Evolutionary conservation across 2,797 vertebrate species (phyloP), one percentile per base, ranked within the genome.

Genomic region (Cryptoprocta ferox): DNA sequence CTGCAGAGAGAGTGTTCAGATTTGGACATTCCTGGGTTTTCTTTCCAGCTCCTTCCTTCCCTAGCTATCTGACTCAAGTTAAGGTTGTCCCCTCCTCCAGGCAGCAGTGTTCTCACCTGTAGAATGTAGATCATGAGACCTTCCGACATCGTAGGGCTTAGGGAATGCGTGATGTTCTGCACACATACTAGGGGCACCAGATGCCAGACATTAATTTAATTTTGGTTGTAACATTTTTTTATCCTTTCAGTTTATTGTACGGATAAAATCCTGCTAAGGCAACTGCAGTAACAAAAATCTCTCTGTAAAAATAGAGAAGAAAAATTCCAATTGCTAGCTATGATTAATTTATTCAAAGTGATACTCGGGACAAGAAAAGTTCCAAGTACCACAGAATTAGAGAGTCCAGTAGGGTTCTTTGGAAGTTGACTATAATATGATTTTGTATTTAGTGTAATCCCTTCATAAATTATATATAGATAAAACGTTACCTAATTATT

Each of bases 261-360:
- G 61, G 18, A 48, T 96, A 90, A 87, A 97, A 32, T 76, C 56
- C 76, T 73, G n/a, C 19, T 93, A 48, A 61, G 45, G 59, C 42
- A 90, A 91, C 26, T 24, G 30, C 56, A 59, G 5, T 24, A 86
- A 45, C 59, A 70, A 93, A 89, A 63, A 65, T 56, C n/a, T 53
- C 10, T 89, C 10, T 15, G 8, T 42, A 16, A 42, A 61, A 45
- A 89, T 32, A 11, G 2, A 48, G 39, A 45, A 35, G 88, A 53
- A 76, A 84, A 63, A 61, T 79, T 45, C 63, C 50, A 30, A 82
- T 61, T 0, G 5, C 18, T 56, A 63, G 30, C 37, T 35, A 73
- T 56, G 37, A 56, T 39, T 78, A 63, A 21, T 50, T 68, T 83
- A 42, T 78, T 87, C 61, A 65, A 93, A 53, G 13, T 12, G 24